These are phyloP conservation scores for Schrankia costaestrigalis DNA, from an alignment of 2,888 invertebrate genomes.

Conservation along the genomic window DNA sequence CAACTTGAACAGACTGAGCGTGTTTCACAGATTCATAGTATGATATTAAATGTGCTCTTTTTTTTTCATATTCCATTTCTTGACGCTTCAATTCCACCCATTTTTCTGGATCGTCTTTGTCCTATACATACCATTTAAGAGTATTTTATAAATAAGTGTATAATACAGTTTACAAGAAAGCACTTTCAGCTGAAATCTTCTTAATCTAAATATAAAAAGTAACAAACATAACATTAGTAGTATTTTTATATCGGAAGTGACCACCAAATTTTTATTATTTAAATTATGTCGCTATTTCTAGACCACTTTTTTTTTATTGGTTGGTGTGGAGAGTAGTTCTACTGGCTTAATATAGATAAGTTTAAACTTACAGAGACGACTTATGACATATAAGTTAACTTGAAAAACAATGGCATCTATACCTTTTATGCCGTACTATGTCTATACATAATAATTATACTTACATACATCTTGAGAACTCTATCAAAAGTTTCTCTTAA, in stretches of 20 bases:
- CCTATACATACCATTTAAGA: constrained; percentile 83
- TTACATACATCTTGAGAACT: constrained; percentile 97
- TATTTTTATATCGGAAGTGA: too few species aligned
- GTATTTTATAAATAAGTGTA: too few species aligned
- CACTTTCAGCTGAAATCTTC: too few species aligned
- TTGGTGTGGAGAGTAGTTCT: too few species aligned
- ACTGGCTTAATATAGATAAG: too few species aligned
- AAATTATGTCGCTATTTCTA: too few species aligned
- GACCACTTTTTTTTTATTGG: too few species aligned
- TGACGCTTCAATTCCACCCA: constrained; percentile 94
- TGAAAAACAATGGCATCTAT: not conserved
- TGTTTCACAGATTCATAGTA: constrained; percentile 97
- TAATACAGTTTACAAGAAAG: too few species aligned
- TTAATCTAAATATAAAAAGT: too few species aligned
- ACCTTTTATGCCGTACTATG: not conserved
- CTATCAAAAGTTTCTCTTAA: constrained; percentile 96
- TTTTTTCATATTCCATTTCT: constrained; percentile 95
- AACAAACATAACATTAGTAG: too few species aligned
- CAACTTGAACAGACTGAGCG: constrained; percentile 96
- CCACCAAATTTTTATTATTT: too few species aligned
- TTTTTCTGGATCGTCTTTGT: constrained; percentile 97
- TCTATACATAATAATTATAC: constrained; percentile 57
- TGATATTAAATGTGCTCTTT: constrained; percentile 91
- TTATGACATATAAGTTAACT: not conserved
- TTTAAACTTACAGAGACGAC: too few species aligned